Conservation (phyloP, 2,888 invertebrate genomes). For the Schizotus pectinicornis region DNA sequence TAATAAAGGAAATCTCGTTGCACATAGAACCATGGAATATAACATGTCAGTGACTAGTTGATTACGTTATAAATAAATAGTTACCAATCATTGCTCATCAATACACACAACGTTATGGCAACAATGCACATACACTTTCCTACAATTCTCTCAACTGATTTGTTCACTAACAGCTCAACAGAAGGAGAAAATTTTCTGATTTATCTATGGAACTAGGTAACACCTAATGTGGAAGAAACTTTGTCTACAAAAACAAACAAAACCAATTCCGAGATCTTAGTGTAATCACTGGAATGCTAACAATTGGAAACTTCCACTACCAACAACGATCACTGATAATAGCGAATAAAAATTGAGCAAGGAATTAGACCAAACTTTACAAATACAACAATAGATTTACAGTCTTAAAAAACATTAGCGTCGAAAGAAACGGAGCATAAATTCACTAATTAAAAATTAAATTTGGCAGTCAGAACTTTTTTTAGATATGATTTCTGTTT, state of each 20-base stretch:
- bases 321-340: neutral
- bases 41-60: too few species aligned
- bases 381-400: neutral
- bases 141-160: neutral
- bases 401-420: slow-evolving; percentile 2
- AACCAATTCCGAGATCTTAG: slow-evolving; percentile 23
- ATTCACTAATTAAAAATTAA: slow-evolving; percentile 8
- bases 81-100: neutral
- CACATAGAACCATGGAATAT: neutral
- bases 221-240: slow-evolving; percentile 5
- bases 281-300: slow-evolving; percentile 19
- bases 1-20: slow-evolving; percentile 16
- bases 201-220: neutral
- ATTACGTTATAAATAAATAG: too few species aligned
- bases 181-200: slow-evolving; percentile 7
- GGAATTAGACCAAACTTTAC: slow-evolving; percentile 17
- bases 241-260: slow-evolving; percentile 12
- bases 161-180: neutral
- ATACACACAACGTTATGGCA: neutral
- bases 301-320: slow-evolving; percentile 1
- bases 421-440: slow-evolving; percentile 8
- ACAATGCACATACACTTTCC: neutral
- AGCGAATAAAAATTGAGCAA: neutral
- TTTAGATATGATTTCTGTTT: neutral
- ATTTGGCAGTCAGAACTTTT: slow-evolving; percentile 13